These are phyloP conservation scores for Polypterus bichir DNA, from an alignment of 2,113 vertebrate genomes.

Conservation along the genomic window DNA sequence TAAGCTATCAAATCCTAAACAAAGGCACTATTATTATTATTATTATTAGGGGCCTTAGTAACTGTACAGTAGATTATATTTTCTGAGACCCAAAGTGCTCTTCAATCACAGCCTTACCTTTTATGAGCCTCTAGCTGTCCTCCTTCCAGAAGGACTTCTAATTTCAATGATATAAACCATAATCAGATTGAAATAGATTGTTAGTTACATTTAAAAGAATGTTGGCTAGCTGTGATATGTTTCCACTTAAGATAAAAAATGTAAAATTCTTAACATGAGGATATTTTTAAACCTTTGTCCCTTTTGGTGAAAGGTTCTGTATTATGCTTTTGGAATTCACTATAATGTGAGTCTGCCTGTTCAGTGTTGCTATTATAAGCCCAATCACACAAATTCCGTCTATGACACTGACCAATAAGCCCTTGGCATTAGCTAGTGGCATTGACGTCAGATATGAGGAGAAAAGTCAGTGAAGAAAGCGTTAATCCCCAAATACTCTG, in stretches of 20 bases:
- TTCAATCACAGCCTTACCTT: no score
- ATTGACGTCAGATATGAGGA: constrained; percentile 33
- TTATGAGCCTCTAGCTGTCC: no score
- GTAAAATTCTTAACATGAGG: not conserved
- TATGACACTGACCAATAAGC: constrained; percentile 24
- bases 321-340: not conserved
- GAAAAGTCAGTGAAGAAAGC: no score
- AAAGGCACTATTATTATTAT: no score
- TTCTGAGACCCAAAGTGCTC: no score
- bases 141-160: no score
- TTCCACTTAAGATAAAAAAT: not conserved
- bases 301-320: not conserved
- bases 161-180: no score
- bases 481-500: no score
- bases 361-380: constrained; percentile 2
- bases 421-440: constrained; percentile 19
- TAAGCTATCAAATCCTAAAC: no score
- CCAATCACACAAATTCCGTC: not conserved
- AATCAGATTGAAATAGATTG: no score
- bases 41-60: no score
- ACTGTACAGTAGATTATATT: no score
- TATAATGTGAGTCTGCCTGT: not conserved
- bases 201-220: not conserved
- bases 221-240: not conserved
- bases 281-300: not conserved